Base-by-base conservation (phyloP, 2,888 invertebrate genomes). In the Hesperia comma region DNA sequence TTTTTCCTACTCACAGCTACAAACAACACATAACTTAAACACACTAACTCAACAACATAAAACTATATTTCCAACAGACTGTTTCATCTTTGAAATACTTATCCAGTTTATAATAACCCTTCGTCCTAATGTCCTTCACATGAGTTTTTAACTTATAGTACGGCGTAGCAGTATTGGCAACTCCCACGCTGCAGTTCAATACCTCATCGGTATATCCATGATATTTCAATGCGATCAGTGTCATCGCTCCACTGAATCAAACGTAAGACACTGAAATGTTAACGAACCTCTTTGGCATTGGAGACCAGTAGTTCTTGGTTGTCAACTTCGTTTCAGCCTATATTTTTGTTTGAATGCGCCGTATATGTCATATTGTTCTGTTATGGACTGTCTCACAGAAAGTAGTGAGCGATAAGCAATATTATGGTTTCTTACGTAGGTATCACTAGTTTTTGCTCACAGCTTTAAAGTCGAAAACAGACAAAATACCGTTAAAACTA, bases 231-330 rank as follows among this genome's bases (percentile, higher is more conserved):
- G 15, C 37, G 12, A 37, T 12, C 21, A 8, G 32, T 53, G 53
- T 53, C 53, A 53, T 32, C 32, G 53, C 26, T 32, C 53, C 5
- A 6, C 14, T 51, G 51, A 10, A 53, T 53, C 53, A 32, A 53
- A 53, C 53, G 53, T 53, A 53, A n/a, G 53, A 53, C 61, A 61
- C 15, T 61, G 61, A 53, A 49, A 60, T 49, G 61, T 40, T 40
- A 61, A 53, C n/a, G 61, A 61, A 51, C 61, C 21, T 61, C 19
- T 12, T 21, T 61, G 61, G 40, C 61, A 40, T 53, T 53, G 61
- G 40, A 32, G 53, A 40, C 15, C 37, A n/a, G 53, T 61, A 61
- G 53, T 61, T 46, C 19, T 53, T n/a, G 32, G 40, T 41, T 61
- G 61, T 53, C 61, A 61, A 12, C 53, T 61, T 53, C 61, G 17